Base-by-base conservation (phyloP, 2,888 invertebrate genomes). In the Bembecia ichneumoniformis region DNA sequence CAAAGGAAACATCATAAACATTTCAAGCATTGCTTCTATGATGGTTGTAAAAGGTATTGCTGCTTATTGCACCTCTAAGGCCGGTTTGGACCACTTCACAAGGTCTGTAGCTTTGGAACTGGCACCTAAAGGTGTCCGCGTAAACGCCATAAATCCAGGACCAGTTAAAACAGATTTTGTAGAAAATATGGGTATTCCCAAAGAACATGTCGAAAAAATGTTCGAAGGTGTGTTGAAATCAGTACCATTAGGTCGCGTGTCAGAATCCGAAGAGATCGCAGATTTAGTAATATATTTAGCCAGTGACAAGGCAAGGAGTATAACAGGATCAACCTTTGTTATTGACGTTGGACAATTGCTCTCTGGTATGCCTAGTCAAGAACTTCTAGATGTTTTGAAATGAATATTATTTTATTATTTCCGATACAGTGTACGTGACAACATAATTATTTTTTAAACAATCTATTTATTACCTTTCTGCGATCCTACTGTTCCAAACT, bases 71-170 rank as follows among this genome's bases (percentile, higher is more conserved):
- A 92, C 96, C 79, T 94, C 95, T 2, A 97, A 97, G 81, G 89
- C 94, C 43, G 95, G 94, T 1, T 77, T 96, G 1, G 96, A 97
- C 79, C 96, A 96, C 67, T 91, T 98, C 58, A 96, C 97, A 0
- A 88, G 92, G 62, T 94, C 95, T 71, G 86, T 91, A 14, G 96
- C 97, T 11, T 76, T 97, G 47, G 96, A 94, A 64, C 76, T 94
- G 47, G 93, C 92, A 16, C 57, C 87, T 0, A 91, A 92, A 69
- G 89, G 91, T 55, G 93, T 96, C 0, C 87, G 96, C 14, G 94
- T 94, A 1, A 96, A 96, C 74, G 88, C 91, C 50, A 94, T 96
- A 0, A 95, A 94, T 77, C 96, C 96, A 5, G 64, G 64, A 3
- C 61, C 63, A 0, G 63, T 67, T 5, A 61, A 51, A 52, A 64